Evolutionary conservation across 2,888 invertebrate genomes (phyloP), one percentile per base, ranked within the genome.

Genomic region (Slavum lentiscoides): DNA sequence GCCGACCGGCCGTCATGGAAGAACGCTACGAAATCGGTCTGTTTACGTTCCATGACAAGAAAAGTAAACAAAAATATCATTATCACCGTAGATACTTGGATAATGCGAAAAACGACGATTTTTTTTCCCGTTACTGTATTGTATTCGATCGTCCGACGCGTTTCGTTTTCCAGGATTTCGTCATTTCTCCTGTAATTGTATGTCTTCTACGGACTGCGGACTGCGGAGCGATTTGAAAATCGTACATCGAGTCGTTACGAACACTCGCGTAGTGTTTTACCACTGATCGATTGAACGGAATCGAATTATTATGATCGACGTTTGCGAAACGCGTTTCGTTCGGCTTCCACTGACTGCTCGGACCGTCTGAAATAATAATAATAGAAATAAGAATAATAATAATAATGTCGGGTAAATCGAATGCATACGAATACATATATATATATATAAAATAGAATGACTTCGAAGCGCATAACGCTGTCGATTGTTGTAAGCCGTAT

Each of bases 351-450:
- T 67, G 23, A 75, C 19, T 23, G 19, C 58, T 58, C 43, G 58
- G 19, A 74, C 58, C 66, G 13, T 30, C 13, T 17, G 53, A 23
- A 49, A 30, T 64, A 43, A 49, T 13, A n/a, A n/a, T 30, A 30
- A 30, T 30, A 30, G 1, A 30, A 30, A 30, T 30, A 30, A 30
- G 30, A 49, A 30, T 64, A 43, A 49, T 15, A 64, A 53, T 74
- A 23, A 75, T 15, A 43, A 75, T 75, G 75, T 75, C 75, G 39
- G 75, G 75, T 75, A 75, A 68, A 30, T 17, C 0, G 68, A 68
- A 30, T 30, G 5, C 30, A 68, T 58, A 66, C 17, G 4, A 67
- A 75, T 67, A 64, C 23, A 43, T 21, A 43, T 9, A 9, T 49
- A 72, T 43, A 11, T 30, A 30, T 30, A 4, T 30, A 55, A 39